Evolutionary conservation across 2,113 vertebrate genomes (phyloP).

Genomic region (Tragelaphus scriptus): DNA sequence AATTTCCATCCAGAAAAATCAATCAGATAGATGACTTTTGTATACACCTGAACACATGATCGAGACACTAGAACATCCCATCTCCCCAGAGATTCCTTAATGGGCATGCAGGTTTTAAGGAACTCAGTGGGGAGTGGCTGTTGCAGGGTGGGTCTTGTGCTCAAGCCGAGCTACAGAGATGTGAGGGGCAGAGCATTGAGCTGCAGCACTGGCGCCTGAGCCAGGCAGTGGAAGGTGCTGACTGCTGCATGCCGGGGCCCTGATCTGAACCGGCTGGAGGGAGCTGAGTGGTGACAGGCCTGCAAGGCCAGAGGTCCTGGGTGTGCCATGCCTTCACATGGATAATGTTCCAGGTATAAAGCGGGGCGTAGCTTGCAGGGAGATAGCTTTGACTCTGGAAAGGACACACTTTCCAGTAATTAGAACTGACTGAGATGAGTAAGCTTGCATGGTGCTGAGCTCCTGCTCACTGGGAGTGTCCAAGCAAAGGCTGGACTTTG

Average conservation of each 20-base stretch:
- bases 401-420: background rate
- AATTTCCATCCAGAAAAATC: background rate
- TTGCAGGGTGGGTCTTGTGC: background rate
- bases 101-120: background rate
- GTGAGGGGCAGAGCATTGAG: background rate
- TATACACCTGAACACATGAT: background rate
- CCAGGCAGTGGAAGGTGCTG: background rate
- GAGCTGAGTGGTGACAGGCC: background rate
- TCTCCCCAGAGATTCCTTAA: background rate
- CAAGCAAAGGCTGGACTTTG: background rate
- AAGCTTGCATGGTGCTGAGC: rapidly evolving
- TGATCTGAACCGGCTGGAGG: background rate
- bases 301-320: background rate
- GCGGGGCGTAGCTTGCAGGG: background rate
- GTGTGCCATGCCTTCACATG: background rate
- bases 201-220: background rate
- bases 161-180: background rate
- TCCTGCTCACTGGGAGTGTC: background rate
- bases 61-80: background rate
- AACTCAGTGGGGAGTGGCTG: background rate
- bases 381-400: background rate
- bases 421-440: rapidly evolving
- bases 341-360: background rate
- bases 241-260: background rate
- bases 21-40: background rate